phyloP scores from a whole-genome alignment of 2,888 invertebrate genomes.

The Augochlorella aurata region DNA sequence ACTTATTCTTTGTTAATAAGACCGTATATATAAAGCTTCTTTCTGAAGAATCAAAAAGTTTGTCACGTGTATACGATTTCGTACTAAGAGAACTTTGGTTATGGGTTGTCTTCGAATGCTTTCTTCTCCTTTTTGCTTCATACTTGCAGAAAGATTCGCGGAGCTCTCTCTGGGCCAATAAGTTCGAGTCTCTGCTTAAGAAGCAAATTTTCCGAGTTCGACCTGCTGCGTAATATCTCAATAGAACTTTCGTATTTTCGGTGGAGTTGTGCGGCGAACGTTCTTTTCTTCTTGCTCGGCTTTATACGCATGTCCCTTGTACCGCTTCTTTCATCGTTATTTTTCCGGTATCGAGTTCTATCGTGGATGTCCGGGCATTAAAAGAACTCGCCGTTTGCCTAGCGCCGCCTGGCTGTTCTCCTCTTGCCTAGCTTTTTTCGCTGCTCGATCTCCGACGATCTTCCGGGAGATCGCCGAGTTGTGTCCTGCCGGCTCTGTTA shows the following conservation, averaged over 20 bases:
- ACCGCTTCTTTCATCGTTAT: conserved; percentile 32
- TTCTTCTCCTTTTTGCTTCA: background rate
- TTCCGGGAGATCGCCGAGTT: background rate
- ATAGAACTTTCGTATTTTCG: conserved; percentile 14
- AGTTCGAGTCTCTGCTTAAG: background rate
- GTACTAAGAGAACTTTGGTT: no score
- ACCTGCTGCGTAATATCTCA: conserved; percentile 22
- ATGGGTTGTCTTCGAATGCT: no score
- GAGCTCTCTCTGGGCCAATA: background rate
- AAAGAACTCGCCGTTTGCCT: conserved; percentile 9
- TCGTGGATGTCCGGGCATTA: conserved; percentile 36
- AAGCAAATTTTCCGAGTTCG: background rate
- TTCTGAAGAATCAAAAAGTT: no score
- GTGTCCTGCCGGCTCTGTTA: conserved; percentile 29
- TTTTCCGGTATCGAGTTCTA: conserved; percentile 41
- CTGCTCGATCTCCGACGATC: background rate
- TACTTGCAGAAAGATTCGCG: background rate
- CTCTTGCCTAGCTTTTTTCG: conserved; percentile 6
- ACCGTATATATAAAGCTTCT: no score
- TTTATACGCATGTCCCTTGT: conserved; percentile 34
- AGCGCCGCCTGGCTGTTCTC: background rate
- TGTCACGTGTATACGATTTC: no score
- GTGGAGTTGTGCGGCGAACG: conserved; percentile 23
- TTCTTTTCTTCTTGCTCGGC: conserved; percentile 17
- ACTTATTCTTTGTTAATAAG: no score